Base-by-base conservation (phyloP, 2,888 invertebrate species). In the Aspidiotus destructor region DNA sequence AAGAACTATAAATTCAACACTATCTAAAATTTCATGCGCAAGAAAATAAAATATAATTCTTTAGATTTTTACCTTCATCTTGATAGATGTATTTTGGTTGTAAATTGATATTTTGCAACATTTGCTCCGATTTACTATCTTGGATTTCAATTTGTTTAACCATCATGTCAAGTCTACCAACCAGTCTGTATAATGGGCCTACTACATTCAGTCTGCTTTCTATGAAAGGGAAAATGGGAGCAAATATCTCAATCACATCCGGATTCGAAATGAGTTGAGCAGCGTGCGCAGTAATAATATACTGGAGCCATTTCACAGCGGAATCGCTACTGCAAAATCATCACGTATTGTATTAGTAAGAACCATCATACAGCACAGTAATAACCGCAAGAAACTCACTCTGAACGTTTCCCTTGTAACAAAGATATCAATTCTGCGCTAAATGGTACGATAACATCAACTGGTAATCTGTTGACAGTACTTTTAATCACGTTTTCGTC, bases 401-500 rank as follows among this genome's bases (percentile, higher is more conserved):
- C 80, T 73, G 81, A 79, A 0, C 86, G 86, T 76, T 85, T 88
- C 72, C 84, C 84, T 69, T 85, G 81, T 71, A 91, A 81, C 77
- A 87, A 80, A 6, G 77, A 76, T 0, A 69, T 62, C 42, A 95
- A 79, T 76, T 92, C 88, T 71, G 85, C 83, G 7, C 95, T 76
- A 13, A 95, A 77, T 0, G 84, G 83, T 0, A 85, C 81, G 28
- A 95, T 82, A 69, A 85, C 86, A 72, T 87, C 85, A 0, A 91
- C 81, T 0, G 93, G 92, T 69, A 96, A 77, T 65, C 84, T 83
- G 68, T 83, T 80, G 16, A 93, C 80, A 0, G 95, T 93, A 71
- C 86, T 85, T 55, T 80, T 78, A 8, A 95, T 88, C 0, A 89
- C 81, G 0, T 77, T 80, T 17, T 84, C 81, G 68, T 90, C 86